Evolutionary conservation across 1,140 invertebrate species (phyloP), one percentile per base, ranked within the genome.

Genomic region (Stegodyphus dumicola): DNA sequence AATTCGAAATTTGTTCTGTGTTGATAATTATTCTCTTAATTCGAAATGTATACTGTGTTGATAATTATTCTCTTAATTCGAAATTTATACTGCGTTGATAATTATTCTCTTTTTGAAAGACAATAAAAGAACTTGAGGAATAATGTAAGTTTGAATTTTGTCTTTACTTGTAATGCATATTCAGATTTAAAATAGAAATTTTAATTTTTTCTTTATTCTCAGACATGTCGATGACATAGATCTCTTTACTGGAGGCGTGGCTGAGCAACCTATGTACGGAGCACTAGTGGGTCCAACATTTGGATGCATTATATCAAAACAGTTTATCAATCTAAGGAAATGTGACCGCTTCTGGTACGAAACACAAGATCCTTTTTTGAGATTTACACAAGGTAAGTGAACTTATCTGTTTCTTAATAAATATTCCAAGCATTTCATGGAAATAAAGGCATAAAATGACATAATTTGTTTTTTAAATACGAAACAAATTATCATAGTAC

Each of bases 311-410:
- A 90, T 93, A 66, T 93, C 91, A 0, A 90, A 90, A 81, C 93
- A 93, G 86, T 93, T 93, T 88, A 87, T 93, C 92, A 18, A 92
- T 91, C 65, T 95, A 93, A 89, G 89, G 91, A 96, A 96, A 89
- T 98, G 97, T 90, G 97, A 98, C 92, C 92, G 97, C 85, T 98
- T 96, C 91, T 98, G 96, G 96, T 98, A 97, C 90, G 97, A 98
- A 91, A 98, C 96, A 79, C 94, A 95, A 87, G 95, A 97, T 90
- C 92, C 94, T 0, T 93, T 93, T 18, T 93, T 96, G 0, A 91
- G 94, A 64, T 98, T 98, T 89, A 96, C 95, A 3, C 95, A 97
- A 90, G 91, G 90, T 88, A 67, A 54, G 48, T n/a, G n/a, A 56
- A 9, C 15, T 60, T 10, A 10, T 60, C 17, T 67, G 1, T 17